Conservation (phyloP, 2,888 invertebrate species). For the Sarcophaga variegata region DNA sequence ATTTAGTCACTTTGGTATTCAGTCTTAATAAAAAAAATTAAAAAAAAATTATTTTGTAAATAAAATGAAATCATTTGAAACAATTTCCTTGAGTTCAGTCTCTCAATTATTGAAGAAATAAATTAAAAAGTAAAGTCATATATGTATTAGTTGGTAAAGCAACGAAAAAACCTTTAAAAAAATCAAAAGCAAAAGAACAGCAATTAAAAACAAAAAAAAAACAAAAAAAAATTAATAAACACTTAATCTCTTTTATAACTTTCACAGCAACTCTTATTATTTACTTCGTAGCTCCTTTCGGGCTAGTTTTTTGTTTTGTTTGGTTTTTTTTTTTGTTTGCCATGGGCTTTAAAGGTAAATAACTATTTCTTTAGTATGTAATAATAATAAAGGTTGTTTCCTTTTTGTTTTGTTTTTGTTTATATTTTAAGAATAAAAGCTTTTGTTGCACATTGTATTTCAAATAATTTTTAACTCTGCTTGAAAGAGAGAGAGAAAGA, state of each 20-base stretch:
- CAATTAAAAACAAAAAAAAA: constrained; percentile 3
- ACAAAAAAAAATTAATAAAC: constrained; percentile 41
- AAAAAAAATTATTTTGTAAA: constrained; percentile 59
- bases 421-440: constrained; percentile 39
- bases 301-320: constrained; percentile 28
- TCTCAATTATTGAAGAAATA: constrained; percentile 76
- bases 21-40: constrained; percentile 73
- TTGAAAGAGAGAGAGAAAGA: constrained; percentile 59
- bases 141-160: neutral
- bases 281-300: constrained; percentile 45
- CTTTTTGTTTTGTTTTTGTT: constrained; percentile 44
- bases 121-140: constrained; percentile 32
- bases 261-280: constrained; percentile 56
- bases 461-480: constrained; percentile 53
- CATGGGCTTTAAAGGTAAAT: constrained; percentile 28
- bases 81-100: constrained; percentile 74
- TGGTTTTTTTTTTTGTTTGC: neutral
- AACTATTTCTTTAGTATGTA: constrained; percentile 27
- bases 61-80: constrained; percentile 54
- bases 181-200: neutral
- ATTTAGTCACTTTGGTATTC: constrained; percentile 76
- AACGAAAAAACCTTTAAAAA: constrained; percentile 19
- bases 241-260: constrained; percentile 66
- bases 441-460: constrained; percentile 67
- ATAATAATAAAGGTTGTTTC: neutral